Evolutionary conservation across 2,888 invertebrate species (phyloP), one percentile per base, ranked within the genome.

Genomic region (Sphaeridia pumilis): DNA sequence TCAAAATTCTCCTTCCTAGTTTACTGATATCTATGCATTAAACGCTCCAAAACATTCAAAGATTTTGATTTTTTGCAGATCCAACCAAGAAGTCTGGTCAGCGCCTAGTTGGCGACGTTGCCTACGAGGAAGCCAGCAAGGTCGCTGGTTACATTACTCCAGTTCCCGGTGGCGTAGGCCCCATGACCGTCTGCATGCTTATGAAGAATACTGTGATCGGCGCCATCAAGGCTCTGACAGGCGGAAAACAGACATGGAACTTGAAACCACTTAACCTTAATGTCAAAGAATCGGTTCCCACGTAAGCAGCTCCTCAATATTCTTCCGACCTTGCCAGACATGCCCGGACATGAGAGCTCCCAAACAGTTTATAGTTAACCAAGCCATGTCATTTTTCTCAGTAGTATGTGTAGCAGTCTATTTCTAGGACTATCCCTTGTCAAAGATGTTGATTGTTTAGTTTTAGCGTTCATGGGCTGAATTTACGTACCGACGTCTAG

Each of bases 161-260:
- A 3, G 95, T 95, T 46, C 90, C 92, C 12, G 62, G 62, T 12
- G 98, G 98, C 58, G 97, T 98, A 56, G 98, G 98, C 0, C 98
- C 97, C 17, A 95, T 99, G 94, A 99, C 98, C 0, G 98, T 94
- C 59, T 93, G 94, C 21, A 95, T 95, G 93, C 74, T 92, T 28
- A 89, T 94, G 88, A 80, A 81, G 66, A 98, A 98, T 73, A 95
- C 94, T 0, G 85, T 93, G 31, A 76, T 83, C 60, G 83, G 90
- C 47, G 92, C 93, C 7, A 74, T 79, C 64, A 75, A 77, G 46
- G 75, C 79, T 49, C 46, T 61, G 34, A 54, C 54, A 21, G 72
- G 77, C 25, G 75, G 74, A 25, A 66, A 81, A 22, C 67, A 78
- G n/a, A 73, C 72, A n/a, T 92, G 93, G 93, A 77, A 77, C 36